A percentile compares a stretch with the other conserved stretches of the same genome.
These are phyloP conservation scores for Smittia sp. DNA, from an alignment of 2,888 invertebrate genomes.

Conservation along the genomic window DNA sequence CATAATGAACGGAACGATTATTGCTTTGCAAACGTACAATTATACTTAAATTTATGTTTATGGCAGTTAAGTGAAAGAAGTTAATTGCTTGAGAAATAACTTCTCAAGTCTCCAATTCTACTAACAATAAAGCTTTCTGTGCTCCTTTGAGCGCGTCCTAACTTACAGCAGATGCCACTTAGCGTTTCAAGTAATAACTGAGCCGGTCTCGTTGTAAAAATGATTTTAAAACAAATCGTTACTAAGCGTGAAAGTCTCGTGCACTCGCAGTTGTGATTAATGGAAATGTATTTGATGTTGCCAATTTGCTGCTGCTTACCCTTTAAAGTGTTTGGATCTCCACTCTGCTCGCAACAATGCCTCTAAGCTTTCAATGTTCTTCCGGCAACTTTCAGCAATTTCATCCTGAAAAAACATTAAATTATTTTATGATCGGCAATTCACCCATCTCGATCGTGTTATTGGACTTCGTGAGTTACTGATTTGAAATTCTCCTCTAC, in stretches of 20 bases:
- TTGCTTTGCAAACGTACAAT: conserved; percentile 2
- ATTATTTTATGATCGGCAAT: conserved; percentile 2
- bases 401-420: conserved; percentile 63
- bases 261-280: conserved; percentile 50
- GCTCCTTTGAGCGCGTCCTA: conserved; percentile 18
- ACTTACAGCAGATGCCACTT: neutral
- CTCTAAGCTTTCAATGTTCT: conserved; percentile 79
- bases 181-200: neutral
- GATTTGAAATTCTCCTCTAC: neutral
- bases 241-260: conserved; percentile 53
- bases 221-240: conserved; percentile 15
- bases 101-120: conserved; percentile 5
- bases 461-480: neutral
- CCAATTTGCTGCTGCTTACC: neutral
- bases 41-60: conserved; percentile 11
- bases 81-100: neutral
- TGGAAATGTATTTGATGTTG: conserved; percentile 41
- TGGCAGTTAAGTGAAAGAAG: conserved; percentile 11
- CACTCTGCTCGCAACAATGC: conserved; percentile 59
- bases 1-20: conserved; percentile 17
- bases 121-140: neutral
- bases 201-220: neutral
- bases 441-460: neutral
- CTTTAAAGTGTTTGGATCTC: conserved; percentile 14
- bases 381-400: conserved; percentile 79